Conservation (phyloP, 2,888 invertebrate genomes). For the Pristionchus fissidentatus region DNA sequence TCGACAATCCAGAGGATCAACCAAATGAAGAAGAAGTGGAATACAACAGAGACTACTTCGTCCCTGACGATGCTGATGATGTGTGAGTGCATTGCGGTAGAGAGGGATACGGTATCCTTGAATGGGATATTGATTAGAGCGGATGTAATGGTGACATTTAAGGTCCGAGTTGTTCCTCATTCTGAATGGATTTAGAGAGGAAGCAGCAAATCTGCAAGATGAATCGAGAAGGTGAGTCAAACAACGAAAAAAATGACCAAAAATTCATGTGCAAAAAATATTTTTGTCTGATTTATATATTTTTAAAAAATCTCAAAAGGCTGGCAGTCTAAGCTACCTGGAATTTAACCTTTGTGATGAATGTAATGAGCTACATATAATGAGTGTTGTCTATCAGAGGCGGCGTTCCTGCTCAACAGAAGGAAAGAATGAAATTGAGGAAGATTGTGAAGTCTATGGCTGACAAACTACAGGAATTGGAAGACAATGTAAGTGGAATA, state of each 20-base stretch:
- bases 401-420: not conserved
- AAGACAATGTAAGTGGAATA: not conserved
- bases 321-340: too few species aligned
- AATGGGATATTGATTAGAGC: not conserved
- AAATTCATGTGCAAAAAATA: too few species aligned
- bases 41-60: not conserved
- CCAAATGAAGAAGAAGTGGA: not conserved
- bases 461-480: not conserved
- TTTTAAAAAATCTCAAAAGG: too few species aligned
- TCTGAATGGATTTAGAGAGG: not conserved
- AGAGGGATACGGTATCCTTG: not conserved
- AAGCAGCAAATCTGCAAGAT: not conserved
- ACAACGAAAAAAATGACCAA: not conserved
- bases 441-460: not conserved
- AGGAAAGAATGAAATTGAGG: not conserved
- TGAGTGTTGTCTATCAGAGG: not conserved
- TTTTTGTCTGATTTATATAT: too few species aligned
- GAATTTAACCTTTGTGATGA: too few species aligned
- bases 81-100: not conserved
- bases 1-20: not conserved
- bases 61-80: not conserved
- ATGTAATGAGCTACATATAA: too few species aligned
- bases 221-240: slow-evolving; percentile 4
- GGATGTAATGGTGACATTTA: not conserved
- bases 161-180: not conserved